These are phyloP conservation scores for Drosophila putrida DNA, from an alignment of 2,888 invertebrate genomes.

Conservation along the genomic window DNA sequence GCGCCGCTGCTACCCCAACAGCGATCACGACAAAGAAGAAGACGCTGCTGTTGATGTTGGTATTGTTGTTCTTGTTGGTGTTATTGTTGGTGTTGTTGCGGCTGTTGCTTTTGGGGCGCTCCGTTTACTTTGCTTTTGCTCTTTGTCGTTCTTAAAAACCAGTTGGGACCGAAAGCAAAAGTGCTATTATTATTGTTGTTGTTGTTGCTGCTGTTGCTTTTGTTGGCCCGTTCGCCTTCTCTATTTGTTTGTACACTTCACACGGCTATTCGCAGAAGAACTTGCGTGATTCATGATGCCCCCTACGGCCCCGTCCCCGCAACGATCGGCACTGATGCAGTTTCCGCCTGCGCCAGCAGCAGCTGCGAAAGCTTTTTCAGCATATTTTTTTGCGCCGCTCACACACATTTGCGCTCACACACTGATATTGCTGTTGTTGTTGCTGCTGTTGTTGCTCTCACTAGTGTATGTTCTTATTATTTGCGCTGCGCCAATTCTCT, in stretches of 20 bases:
- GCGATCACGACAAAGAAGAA: constrained; percentile 45
- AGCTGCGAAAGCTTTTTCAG: constrained; percentile 75
- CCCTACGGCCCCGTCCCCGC: constrained; percentile 34
- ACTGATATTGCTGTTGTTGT: constrained; percentile 31
- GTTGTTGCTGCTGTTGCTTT: constrained; percentile 41
- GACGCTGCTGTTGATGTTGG: constrained; percentile 18
- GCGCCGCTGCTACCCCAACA: constrained; percentile 51
- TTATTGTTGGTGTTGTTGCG: not conserved
- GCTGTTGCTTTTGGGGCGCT: constrained; percentile 44
- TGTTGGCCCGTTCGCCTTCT: constrained; percentile 54
- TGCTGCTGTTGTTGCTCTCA: constrained; percentile 27
- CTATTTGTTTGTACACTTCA: constrained; percentile 64
- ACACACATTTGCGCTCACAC: constrained; percentile 46
- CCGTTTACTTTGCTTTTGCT: constrained; percentile 49
- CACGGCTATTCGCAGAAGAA: constrained; percentile 68
- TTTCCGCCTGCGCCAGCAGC: constrained; percentile 74
- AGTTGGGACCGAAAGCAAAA: constrained; percentile 83
- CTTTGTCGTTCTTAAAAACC: constrained; percentile 68
- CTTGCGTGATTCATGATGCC: constrained; percentile 69
- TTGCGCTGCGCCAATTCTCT: constrained; percentile 67
- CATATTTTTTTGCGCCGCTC: constrained; percentile 66
- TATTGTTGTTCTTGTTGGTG: constrained; percentile 1
- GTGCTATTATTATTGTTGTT: constrained; percentile 72
- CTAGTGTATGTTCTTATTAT: constrained; percentile 61
- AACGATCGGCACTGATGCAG: constrained; percentile 60